A percentile compares a stretch with the other conserved stretches of the same genome.
These are phyloP conservation scores for Corythornis vintsioides DNA, from an alignment of 2,113 vertebrate genomes.

Conservation along the genomic window DNA sequence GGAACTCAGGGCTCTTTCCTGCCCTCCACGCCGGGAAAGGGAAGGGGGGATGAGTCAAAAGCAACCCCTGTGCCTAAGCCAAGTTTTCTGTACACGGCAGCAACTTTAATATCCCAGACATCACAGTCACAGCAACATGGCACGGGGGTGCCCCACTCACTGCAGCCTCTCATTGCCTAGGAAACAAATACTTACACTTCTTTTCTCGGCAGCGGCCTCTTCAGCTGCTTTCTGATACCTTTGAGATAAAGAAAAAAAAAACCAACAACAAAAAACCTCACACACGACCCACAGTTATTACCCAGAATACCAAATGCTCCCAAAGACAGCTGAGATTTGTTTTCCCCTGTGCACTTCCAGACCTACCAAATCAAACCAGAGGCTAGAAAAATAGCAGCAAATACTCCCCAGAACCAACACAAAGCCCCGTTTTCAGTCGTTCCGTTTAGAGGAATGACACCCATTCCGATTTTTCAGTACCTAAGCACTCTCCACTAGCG, in stretches of 20 bases:
- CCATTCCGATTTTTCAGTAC: background rate
- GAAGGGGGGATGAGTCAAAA: background rate
- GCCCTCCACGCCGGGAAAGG: background rate
- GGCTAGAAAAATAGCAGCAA: background rate
- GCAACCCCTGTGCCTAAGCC: background rate
- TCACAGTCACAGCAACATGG: background rate
- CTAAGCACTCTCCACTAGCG: background rate
- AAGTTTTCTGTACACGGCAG: background rate
- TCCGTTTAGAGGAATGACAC: background rate
- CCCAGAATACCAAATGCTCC: background rate
- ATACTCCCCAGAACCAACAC: background rate
- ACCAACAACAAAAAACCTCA: background rate
- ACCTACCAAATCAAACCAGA: background rate
- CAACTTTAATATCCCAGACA: background rate
- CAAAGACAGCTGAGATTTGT: background rate
- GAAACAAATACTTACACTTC: conserved; percentile 72
- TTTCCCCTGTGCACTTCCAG: background rate
- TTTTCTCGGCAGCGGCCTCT: conserved; percentile 78
- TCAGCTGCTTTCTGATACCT: conserved; percentile 86
- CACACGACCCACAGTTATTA: background rate
- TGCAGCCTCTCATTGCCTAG: background rate
- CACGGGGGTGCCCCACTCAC: background rate
- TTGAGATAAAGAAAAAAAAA: background rate
- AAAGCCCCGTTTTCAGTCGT: background rate
- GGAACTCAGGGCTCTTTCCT: conserved; percentile 13